Base-by-base conservation (phyloP, 2,113 vertebrate species). In the Bubo blakistoni region DNA sequence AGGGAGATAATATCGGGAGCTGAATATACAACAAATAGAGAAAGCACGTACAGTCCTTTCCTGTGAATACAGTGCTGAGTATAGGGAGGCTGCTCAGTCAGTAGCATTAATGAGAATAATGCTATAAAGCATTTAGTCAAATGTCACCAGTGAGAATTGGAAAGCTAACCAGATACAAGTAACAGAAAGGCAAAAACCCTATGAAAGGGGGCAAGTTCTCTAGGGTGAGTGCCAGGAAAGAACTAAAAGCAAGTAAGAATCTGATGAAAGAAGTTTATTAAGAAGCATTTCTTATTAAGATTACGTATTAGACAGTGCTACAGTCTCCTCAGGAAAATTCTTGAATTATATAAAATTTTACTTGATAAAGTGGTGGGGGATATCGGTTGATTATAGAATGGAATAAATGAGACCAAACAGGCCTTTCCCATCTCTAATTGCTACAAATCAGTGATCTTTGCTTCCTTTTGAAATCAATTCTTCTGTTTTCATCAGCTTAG, bases 401-500 rank as follows among this genome's bases (percentile, higher is more conserved):
- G 44, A 93, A 82, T 80, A 90, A 92, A 90, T 52, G 30, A 85
- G 76, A 93, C 16, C 16, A 51, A 90, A 61, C 16, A 82, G 18
- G 46, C 25, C 58, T 86, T 88, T 63, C 59, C 42, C 65, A 61
- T 81, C 52, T 95, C 49, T 90, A 96, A 97, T 94, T 97, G 81
- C 66, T 79, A 91, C 36, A 83, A 90, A 95, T 62, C 63, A 91
- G 90, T 87, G 93, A 96, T 70, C 77, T 93, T 92, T 59, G 83
- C 32, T 36, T 77, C 27, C 84, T 90, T 67, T 74, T 82, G 34
- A 97, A 96, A 94, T 59, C 17, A 58, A 65, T 90, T 94, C 57
- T 96, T 92, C 90, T 97, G 55, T 94, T 95, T 89, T 38, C 65
- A 92, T 85, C 89, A 82, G 51, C 91, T 93, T 69, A 82, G 54